Evolutionary conservation across 2,797 vertebrate genomes (phyloP).

Genomic region (Harpagifer antarcticus): DNA sequence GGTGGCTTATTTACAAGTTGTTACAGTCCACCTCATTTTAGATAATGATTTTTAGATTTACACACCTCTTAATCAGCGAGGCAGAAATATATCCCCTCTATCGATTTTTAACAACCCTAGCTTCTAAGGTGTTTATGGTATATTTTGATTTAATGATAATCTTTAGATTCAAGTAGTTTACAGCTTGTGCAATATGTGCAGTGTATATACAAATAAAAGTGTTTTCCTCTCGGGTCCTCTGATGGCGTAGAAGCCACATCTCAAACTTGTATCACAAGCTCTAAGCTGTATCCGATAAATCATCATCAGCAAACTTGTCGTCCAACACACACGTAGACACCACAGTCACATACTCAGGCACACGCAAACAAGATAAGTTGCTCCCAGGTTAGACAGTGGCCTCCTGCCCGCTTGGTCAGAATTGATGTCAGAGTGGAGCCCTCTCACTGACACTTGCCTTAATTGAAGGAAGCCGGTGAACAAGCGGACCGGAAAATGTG

Average conservation of each 20-base stretch:
- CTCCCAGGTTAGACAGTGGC: constrained; percentile 25
- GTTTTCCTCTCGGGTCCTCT: neutral
- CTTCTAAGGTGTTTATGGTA: neutral
- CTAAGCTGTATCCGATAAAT: constrained; percentile 5
- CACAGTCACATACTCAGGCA: constrained; percentile 9
- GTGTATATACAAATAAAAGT: neutral
- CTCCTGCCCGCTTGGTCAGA: constrained; percentile 55
- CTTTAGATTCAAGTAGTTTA: neutral
- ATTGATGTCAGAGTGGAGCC: constrained; percentile 68
- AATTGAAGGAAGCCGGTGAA: constrained; percentile 78
- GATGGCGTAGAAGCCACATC: neutral
- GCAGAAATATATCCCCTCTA: neutral
- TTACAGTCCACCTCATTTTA: neutral
- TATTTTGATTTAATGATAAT: constrained; percentile 2
- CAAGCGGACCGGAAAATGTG: constrained; percentile 79
- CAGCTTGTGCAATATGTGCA: neutral
- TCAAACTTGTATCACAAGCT: neutral
- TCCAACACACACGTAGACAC: neutral
- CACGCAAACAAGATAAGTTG: constrained; percentile 44
- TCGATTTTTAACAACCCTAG: neutral
- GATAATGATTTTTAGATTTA: neutral
- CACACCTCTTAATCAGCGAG: neutral
- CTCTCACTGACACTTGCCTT: constrained; percentile 67
- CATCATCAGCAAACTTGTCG: neutral
- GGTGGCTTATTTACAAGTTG: neutral